A percentile compares a stretch with the other conserved stretches of the same genome.
Evolutionary conservation across 2,797 vertebrate species (phyloP).

Genomic region (Chaetophractus vellerosus): DNA sequence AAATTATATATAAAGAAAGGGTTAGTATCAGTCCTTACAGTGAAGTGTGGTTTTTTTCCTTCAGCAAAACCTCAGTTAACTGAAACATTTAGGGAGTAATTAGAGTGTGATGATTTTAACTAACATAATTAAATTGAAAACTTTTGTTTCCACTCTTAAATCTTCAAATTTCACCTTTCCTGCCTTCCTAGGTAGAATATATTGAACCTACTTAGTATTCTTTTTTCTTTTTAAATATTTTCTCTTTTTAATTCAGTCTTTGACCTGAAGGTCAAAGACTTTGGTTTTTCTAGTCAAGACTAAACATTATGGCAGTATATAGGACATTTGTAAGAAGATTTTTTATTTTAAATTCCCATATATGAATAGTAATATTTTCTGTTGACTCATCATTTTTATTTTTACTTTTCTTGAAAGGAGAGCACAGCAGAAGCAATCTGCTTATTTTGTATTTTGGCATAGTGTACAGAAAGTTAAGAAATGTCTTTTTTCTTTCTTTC

Average conservation of each 20-base stretch:
- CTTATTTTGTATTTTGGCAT: background rate
- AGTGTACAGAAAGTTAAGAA: conserved; percentile 30
- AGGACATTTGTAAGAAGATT: background rate
- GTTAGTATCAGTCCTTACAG: background rate
- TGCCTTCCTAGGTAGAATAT: background rate
- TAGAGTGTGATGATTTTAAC: background rate
- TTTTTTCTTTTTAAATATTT: background rate
- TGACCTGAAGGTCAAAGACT: conserved; percentile 6
- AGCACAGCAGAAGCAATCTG: background rate
- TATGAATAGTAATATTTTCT: conserved; percentile 17
- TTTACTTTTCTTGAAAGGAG: background rate
- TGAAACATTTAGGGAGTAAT: background rate
- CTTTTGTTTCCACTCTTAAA: conserved; percentile 36
- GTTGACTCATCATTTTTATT: background rate
- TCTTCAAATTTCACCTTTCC: conserved; percentile 21
- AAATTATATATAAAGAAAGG: background rate
- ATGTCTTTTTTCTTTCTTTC: background rate
- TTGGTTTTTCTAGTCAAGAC: background rate
- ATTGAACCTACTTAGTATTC: background rate
- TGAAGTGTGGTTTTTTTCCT: background rate
- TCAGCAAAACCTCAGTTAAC: conserved; percentile 14
- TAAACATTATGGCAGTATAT: background rate
- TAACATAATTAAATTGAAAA: conserved; percentile 4
- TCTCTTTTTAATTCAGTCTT: conserved; percentile 26
- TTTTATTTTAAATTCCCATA: background rate